phyloP scores from a whole-genome alignment of 2,797 vertebrate species.

The Threskiornis aethiopicus region DNA sequence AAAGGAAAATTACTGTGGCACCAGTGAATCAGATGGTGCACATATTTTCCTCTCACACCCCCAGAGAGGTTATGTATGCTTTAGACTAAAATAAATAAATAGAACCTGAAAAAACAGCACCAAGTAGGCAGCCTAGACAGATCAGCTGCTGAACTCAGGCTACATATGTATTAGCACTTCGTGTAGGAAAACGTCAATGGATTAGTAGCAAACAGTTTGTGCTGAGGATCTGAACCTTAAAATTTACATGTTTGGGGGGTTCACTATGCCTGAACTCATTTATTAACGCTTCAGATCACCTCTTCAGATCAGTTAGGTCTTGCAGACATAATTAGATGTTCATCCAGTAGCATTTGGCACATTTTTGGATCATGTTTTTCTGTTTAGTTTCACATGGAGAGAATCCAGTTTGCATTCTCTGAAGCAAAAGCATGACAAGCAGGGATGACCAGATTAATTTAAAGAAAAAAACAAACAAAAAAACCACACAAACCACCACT shows the following conservation, averaged over 20 bases:
- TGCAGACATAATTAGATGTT: background rate
- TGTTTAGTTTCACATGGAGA: background rate
- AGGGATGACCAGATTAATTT: background rate
- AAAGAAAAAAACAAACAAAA: background rate
- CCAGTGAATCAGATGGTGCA: background rate
- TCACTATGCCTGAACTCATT: background rate
- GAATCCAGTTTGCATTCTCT: background rate
- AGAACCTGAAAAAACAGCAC: background rate
- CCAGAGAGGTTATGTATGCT: background rate
- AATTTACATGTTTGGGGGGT: rapidly evolving
- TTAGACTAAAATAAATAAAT: background rate
- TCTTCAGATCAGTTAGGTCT: background rate
- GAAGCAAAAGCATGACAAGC: background rate
- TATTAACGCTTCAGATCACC: background rate
- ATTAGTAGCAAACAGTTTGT: background rate
- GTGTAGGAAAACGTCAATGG: background rate
- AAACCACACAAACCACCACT: background rate
- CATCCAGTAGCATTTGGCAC: background rate
- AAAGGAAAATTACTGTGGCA: background rate
- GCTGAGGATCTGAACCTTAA: background rate
- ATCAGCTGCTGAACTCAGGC: background rate
- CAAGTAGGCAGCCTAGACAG: background rate
- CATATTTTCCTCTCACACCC: background rate
- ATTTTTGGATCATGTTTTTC: background rate
- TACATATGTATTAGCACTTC: background rate